Evolutionary conservation across 2,113 vertebrate genomes (phyloP), one percentile per base, ranked within the genome.

Genomic region (Mystacornis crossleyi): DNA sequence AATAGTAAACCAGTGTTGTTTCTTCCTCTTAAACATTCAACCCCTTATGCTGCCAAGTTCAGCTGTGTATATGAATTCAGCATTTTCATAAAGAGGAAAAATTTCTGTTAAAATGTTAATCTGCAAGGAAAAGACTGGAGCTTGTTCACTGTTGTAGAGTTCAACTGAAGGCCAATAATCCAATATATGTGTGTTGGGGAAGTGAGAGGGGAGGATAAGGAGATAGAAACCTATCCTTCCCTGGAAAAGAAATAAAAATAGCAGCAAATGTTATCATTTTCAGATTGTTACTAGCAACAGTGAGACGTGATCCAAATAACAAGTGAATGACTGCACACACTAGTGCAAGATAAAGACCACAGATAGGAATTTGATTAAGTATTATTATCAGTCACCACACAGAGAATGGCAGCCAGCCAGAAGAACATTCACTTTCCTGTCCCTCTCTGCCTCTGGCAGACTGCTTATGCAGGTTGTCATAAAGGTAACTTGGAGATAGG

Each of bases 211-310:
- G 43, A 83, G 84, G 38, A 71, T 74, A 80, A 51, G 70, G 45
- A 78, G 48, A 29, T 67, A 89, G 69, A 94, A 94, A 91, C 64
- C 29, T 61, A 38, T 85, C 48, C 81, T 96, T 95, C 80, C 60
- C 54, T 79, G 62, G 90, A 95, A 97, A 95, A 89, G 62, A 95
- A 97, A 97, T 95, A 97, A 97, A 98, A 97, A 97, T 96, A 97
- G 82, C 94, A 85, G 47, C 65, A 95, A 97, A 94, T 25, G 40
- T 97, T 96, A 96, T 92, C 81, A 84, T 97, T 97, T 98, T 97
- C 89, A 97, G 81, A 96, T 93, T 94, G 89, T 92, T 92, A 61
- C 86, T 93, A 89, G 95, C 70, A 94, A 75, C 62, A 54, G 62
- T 51, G 81, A 91, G 78, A 97, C 28, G 55, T 97, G 97, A 97